These are phyloP conservation scores for Drosophila trichaetosa DNA, from an alignment of 2,888 invertebrate species.

Conservation along the genomic window DNA sequence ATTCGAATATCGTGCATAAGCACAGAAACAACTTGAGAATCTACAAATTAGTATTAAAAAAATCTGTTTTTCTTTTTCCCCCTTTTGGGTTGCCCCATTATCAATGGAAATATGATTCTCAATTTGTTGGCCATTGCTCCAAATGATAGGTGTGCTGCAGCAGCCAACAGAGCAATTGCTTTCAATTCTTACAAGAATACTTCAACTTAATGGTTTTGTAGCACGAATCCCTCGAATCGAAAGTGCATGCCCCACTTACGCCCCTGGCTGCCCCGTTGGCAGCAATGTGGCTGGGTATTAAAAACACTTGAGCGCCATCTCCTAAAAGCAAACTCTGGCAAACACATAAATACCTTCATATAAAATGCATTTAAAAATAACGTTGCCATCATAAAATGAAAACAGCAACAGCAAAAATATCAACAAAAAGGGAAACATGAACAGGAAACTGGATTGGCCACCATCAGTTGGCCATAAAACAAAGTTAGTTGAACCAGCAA, in stretches of 20 bases:
- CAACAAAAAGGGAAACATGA: slow-evolving; percentile 21
- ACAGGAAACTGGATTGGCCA: slow-evolving; percentile 3
- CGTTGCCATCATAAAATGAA: slow-evolving; percentile 42
- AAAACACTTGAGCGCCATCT: slow-evolving; percentile 50
- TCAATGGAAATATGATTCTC: background rate
- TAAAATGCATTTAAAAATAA: slow-evolving; percentile 66
- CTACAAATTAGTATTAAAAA: background rate
- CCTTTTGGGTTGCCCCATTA: background rate
- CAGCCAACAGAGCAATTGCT: slow-evolving; percentile 2
- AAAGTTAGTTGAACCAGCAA: slow-evolving; percentile 51
- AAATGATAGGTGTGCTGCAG: background rate
- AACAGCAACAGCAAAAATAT: slow-evolving; percentile 35
- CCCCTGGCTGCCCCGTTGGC: too few relatives aligned
- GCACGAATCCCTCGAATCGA: background rate
- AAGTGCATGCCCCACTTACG: background rate
- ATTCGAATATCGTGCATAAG: background rate
- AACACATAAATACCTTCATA: slow-evolving; percentile 38
- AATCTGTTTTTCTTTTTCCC: too few relatives aligned
- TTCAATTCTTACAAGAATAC: background rate
- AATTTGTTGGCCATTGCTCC: background rate
- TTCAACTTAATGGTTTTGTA: background rate
- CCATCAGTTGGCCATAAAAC: slow-evolving; percentile 58
- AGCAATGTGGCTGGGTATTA: slow-evolving; percentile 17
- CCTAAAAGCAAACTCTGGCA: slow-evolving; percentile 9
- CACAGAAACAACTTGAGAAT: background rate